These are phyloP conservation scores for Megaptera novaeangliae DNA, from an alignment of 2,113 vertebrate species.

Conservation along the genomic window DNA sequence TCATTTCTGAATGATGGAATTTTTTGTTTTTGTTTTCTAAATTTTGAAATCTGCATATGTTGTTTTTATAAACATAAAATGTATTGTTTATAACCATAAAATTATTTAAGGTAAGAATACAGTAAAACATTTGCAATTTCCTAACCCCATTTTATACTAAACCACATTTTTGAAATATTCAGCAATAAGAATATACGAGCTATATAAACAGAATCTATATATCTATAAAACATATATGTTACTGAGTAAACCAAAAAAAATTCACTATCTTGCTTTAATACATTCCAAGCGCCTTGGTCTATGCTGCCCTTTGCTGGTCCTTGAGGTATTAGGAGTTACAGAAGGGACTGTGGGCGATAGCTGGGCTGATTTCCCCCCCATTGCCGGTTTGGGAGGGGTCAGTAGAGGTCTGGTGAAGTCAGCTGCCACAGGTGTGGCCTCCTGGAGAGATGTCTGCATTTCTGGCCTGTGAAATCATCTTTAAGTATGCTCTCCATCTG, in stretches of 20 bases:
- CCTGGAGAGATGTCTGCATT: background rate
- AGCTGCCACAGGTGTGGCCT: background rate
- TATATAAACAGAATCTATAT: background rate
- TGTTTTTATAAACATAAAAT: background rate
- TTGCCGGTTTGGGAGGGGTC: background rate
- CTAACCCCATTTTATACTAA: background rate
- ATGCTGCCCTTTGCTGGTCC: background rate
- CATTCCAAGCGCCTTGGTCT: background rate
- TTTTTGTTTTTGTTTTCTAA: background rate
- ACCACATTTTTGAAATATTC: background rate
- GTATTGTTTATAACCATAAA: background rate
- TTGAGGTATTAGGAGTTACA: background rate
- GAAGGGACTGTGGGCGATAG: background rate
- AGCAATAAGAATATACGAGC: background rate
- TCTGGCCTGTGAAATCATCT: background rate
- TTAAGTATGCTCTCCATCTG: background rate
- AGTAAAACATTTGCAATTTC: background rate
- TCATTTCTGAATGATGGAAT: background rate
- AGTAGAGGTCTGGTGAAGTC: background rate
- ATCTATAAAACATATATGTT: background rate
- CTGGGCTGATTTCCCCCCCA: background rate
- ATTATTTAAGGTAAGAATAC: background rate
- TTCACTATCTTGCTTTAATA: background rate
- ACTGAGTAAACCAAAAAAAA: background rate
- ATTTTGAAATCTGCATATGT: background rate